Conservation (phyloP, 1,140 invertebrate species). For the Hestina assimilis region DNA sequence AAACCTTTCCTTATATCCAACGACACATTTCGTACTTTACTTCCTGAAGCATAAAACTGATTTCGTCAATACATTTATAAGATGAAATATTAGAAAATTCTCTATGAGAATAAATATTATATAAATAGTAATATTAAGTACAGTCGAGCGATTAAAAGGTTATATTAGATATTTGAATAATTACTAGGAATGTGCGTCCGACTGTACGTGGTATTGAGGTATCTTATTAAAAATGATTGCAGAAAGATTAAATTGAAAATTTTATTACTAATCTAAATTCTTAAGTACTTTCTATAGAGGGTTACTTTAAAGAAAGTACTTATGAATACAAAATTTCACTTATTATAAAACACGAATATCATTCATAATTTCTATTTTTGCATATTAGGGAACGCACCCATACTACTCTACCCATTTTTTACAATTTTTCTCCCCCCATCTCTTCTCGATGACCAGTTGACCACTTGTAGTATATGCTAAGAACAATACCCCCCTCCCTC, state of each 20-base stretch:
- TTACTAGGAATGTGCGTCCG: constrained; percentile 36
- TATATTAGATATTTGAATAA: constrained; percentile 19
- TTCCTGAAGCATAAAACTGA: constrained; percentile 24
- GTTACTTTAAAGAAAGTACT: constrained; percentile 1
- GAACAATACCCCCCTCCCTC: no score
- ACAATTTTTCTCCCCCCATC: no score
- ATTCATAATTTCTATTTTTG: no score
- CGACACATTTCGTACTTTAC: constrained; percentile 10
- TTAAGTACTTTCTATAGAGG: constrained; percentile 10
- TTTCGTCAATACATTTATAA: constrained; percentile 34
- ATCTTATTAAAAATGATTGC: constrained; percentile 68
- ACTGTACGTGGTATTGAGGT: constrained; percentile 52
- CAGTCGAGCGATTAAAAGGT: constrained; percentile 32
- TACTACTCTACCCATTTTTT: no score
- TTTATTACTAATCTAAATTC: constrained; percentile 40
- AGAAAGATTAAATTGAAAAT: constrained; percentile 53
- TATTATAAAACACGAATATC: constrained; percentile 21
- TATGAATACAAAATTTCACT: constrained; percentile 8
- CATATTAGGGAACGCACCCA: no score
- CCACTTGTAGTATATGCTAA: no score
- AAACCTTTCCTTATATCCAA: constrained; percentile 51
- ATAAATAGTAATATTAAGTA: constrained; percentile 46
- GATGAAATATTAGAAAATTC: constrained; percentile 34
- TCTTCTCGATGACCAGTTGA: no score
- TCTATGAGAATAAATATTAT: constrained; percentile 38